Conservation (phyloP, 2,113 vertebrate genomes). For the Eurystomus gularis region DNA sequence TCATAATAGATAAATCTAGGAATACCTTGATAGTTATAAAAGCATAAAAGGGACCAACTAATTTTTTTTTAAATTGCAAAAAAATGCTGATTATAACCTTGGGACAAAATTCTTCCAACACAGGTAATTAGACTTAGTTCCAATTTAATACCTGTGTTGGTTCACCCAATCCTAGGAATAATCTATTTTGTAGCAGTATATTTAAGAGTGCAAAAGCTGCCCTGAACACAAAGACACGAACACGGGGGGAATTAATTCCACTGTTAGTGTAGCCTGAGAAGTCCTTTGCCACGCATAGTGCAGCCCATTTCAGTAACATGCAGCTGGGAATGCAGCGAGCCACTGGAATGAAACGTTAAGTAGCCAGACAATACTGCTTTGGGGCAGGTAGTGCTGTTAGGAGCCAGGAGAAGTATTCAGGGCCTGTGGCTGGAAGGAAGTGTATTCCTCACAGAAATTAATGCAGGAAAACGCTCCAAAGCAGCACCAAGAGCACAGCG, state of each 20-base stretch:
- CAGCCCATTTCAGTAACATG: neutral
- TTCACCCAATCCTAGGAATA: neutral
- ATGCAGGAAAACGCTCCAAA: neutral
- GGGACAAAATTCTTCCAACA: neutral
- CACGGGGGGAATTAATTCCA: neutral
- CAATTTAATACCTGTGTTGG: neutral
- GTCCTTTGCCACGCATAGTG: neutral
- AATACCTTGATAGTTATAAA: neutral
- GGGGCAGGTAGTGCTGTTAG: neutral
- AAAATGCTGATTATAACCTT: neutral
- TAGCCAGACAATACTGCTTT: neutral
- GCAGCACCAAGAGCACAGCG: neutral
- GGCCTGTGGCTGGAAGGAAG: neutral
- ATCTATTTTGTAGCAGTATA: neutral
- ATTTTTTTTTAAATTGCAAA: neutral
- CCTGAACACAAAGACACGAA: neutral
- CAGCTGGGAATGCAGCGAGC: neutral
- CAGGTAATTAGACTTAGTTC: neutral
- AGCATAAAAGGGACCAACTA: neutral
- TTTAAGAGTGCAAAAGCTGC: neutral
- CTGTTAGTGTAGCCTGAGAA: fast-evolving
- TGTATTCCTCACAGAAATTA: neutral
- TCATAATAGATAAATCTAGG: neutral
- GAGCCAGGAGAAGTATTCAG: neutral
- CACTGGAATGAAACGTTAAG: neutral